Evolutionary conservation across 2,797 vertebrate genomes (phyloP).

Genomic region (Acridotheres tristis): DNA sequence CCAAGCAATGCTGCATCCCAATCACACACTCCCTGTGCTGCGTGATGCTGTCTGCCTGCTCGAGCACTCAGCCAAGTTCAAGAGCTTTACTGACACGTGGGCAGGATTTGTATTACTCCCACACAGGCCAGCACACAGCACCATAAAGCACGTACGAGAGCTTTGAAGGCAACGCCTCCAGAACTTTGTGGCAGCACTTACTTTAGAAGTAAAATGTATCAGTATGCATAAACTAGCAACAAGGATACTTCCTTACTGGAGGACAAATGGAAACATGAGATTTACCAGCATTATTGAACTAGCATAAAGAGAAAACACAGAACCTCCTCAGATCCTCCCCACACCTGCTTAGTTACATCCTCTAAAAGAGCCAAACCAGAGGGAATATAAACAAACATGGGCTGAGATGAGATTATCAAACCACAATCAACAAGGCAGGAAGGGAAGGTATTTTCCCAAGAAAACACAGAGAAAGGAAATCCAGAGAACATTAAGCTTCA

Average conservation of each 20-base stretch:
- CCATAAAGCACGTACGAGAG: neutral
- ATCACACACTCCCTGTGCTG: neutral
- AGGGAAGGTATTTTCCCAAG: conserved; percentile 29
- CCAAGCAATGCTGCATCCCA: neutral
- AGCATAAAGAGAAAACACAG: neutral
- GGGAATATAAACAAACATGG: neutral
- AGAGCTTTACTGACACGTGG: neutral
- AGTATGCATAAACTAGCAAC: neutral
- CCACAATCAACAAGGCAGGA: neutral
- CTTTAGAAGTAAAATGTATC: neutral
- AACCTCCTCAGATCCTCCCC: neutral
- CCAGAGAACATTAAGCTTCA: neutral
- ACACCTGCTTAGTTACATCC: neutral
- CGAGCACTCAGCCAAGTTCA: neutral
- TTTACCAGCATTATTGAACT: neutral
- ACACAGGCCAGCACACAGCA: neutral
- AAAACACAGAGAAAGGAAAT: neutral
- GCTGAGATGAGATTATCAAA: neutral
- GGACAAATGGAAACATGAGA: neutral
- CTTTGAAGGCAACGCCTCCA: neutral
- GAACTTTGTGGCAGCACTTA: neutral
- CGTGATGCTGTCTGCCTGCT: neutral
- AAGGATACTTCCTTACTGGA: neutral
- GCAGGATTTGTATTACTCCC: neutral
- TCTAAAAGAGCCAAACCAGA: neutral